Conservation (phyloP, 2,888 invertebrate species). For the Leucophenga montana region DNA sequence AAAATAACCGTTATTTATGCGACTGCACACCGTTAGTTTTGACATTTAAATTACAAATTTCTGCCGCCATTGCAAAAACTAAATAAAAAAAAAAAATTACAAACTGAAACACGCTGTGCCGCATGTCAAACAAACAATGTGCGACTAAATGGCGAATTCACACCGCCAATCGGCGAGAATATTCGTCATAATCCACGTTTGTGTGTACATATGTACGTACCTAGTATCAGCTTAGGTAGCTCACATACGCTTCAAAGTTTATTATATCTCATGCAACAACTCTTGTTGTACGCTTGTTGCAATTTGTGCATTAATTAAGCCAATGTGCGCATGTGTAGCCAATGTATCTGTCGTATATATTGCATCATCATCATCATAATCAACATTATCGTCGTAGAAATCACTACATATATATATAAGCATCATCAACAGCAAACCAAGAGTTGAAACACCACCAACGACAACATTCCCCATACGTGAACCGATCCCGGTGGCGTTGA, state of each 20-base stretch:
- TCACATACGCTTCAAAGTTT: neutral
- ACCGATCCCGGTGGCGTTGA: too few species aligned
- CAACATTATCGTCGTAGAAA: neutral
- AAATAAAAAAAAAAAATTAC: neutral
- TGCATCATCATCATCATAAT: slow-evolving; percentile 13
- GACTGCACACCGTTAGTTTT: neutral
- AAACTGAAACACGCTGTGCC: neutral
- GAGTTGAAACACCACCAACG: too few species aligned
- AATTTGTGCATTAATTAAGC: slow-evolving; percentile 23
- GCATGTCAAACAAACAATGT: slow-evolving; percentile 19
- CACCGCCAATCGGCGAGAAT: neutral
- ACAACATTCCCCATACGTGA: too few species aligned
- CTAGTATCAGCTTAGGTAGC: neutral
- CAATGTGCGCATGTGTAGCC: slow-evolving; percentile 21
- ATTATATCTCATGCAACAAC: neutral
- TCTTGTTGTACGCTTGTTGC: neutral
- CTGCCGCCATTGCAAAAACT: neutral
- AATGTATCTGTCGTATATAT: neutral
- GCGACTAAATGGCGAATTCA: slow-evolving; percentile 16
- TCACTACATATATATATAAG: too few species aligned
- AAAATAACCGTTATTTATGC: neutral
- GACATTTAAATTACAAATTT: slow-evolving; percentile 20
- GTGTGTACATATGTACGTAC: neutral
- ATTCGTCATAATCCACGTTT: too few species aligned
- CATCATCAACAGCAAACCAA: too few species aligned